Evolutionary conservation across 2,113 vertebrate genomes (phyloP).

Genomic region (Muntiacus muntjak): DNA sequence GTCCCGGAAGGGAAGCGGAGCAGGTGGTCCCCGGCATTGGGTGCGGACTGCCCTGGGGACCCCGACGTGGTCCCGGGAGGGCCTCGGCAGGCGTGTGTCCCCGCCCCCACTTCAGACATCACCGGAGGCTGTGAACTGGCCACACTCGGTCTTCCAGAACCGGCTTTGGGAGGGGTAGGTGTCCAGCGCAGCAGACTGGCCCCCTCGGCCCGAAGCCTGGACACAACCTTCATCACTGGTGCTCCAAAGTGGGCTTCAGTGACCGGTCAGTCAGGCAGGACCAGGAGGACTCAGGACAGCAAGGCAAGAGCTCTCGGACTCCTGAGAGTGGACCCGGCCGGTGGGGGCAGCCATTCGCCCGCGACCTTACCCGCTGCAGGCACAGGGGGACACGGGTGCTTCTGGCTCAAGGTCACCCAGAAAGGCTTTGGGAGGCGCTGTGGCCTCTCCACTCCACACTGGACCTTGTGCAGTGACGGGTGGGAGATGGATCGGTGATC

Average conservation of each 20-base stretch:
- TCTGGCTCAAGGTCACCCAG: background rate
- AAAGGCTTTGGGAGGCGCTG: accelerated
- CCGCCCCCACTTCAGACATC: background rate
- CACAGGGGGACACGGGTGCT: accelerated
- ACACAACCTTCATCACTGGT: background rate
- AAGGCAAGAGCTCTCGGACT: accelerated
- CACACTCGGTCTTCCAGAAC: accelerated
- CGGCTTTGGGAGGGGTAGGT: accelerated
- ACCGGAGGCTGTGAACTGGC: background rate
- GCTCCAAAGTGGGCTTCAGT: background rate
- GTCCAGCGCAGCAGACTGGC: background rate
- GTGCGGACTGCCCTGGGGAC: background rate
- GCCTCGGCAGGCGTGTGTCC: background rate
- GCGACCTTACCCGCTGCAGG: accelerated
- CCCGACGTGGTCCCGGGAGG: accelerated
- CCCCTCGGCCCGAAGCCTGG: background rate
- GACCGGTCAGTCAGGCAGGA: background rate
- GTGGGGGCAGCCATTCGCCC: accelerated
- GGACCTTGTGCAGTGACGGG: accelerated
- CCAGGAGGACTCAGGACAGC: background rate
- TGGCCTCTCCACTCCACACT: no score
- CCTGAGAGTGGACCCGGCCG: accelerated
- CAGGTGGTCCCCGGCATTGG: constrained; percentile 49
- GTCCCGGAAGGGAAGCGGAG: constrained; percentile 56
- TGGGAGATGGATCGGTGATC: accelerated